Evolutionary conservation across 2,888 invertebrate species (phyloP), one percentile per base, ranked within the genome.

Genomic region (Agrilus mali): DNA sequence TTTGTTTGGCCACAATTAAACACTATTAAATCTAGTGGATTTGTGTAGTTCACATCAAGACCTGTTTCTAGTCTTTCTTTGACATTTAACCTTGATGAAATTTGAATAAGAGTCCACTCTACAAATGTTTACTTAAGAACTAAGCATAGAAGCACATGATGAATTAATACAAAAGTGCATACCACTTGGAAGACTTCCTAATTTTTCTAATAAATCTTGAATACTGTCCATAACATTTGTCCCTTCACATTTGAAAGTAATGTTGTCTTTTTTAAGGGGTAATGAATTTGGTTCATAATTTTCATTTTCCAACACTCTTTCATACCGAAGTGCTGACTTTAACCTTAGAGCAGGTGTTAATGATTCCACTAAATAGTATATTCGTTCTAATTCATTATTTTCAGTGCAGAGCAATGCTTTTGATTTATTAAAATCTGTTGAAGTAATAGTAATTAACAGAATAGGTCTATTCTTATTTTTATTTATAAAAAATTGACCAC

Each of bases 101-200:
- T 47, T 54, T 78, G 78, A 40, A 78, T 57, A 40, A 78, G 52
- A 1, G 76, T 76, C 78, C 78, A 78, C 65, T 78, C 78, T 77
- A 61, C 67, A 46, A 51, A 47, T 38, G 38, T 31, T 42, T 41
- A 40, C 43, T 44, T 39, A 32, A 37, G 31, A 33, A 41, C 31
- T 36, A 36, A 31, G 20, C 38, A 40, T 36, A 37, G 15, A 31
- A 37, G 6, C 12, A 13, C 20, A 40, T 31, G 36, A 20, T 14
- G 13, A 41, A 32, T 16, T 20, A n/a, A 35, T 39, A 41, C 5
- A 20, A 6, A 20, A 32, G 40, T 13, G 20, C 13, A 44, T 48
- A 64, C 64, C 64, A 59, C 60, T 54, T 2, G 66, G 65, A 57
- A 66, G 54, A 50, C 64, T 60, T 40, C 52, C 41, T 13, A 65